Evolutionary conservation across 2,888 invertebrate genomes (phyloP).

Genomic region (Sisyra nigra): DNA sequence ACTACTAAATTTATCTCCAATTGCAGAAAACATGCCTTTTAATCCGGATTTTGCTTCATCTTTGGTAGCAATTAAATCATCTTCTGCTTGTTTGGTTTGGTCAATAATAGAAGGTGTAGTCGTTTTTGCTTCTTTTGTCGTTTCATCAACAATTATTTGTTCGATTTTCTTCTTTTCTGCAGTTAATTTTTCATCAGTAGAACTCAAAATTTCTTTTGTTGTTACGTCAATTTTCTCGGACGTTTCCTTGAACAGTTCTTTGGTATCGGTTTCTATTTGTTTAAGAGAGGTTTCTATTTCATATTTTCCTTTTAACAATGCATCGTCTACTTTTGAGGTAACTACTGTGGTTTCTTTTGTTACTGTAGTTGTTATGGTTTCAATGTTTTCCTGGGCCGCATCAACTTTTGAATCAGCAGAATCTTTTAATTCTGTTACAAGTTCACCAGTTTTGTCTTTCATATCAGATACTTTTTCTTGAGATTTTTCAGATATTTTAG

Average conservation of each 20-base stretch:
- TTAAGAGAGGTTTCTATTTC: too few species aligned
- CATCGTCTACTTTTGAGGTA: too few species aligned
- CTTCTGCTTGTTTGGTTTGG: conserved; percentile 12
- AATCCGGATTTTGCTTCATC: conserved; percentile 9
- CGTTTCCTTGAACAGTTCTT: conserved; percentile 9
- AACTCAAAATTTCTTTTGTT: neutral
- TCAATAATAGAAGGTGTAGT: conserved; percentile 5
- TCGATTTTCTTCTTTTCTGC: conserved; percentile 8
- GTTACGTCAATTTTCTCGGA: conserved; percentile 4
- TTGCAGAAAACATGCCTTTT: conserved; percentile 9
- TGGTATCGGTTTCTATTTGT: too few species aligned
- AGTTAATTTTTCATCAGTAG: neutral
- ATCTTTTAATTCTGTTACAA: conserved; percentile 5
- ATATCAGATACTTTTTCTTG: conserved; percentile 1
- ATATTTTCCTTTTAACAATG: too few species aligned
- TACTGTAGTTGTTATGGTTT: conserved; percentile 1
- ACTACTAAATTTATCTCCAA: conserved; percentile 19
- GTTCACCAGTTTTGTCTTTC: conserved; percentile 11
- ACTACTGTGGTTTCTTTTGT: neutral
- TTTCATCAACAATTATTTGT: conserved; percentile 23
- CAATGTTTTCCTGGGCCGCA: conserved; percentile 13
- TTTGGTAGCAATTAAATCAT: conserved; percentile 15
- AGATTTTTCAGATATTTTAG: conserved; percentile 10
- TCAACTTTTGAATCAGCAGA: conserved; percentile 16
- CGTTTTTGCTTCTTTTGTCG: conserved; percentile 21